phyloP scores from a whole-genome alignment of 1,140 invertebrate species.

The Diorhabda sublineata region DNA sequence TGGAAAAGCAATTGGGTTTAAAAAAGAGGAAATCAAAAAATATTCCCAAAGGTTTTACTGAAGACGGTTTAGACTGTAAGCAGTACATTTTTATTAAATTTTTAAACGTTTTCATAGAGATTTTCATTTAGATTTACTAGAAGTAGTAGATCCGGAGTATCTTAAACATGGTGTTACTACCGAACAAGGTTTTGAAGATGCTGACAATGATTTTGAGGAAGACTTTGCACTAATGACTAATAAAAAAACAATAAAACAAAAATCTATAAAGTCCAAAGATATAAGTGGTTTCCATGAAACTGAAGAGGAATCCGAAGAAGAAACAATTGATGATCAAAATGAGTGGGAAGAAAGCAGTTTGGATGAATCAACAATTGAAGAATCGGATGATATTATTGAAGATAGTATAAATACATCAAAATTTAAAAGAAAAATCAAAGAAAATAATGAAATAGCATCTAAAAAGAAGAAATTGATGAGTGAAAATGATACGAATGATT shows the following conservation, averaged over 20 bases:
- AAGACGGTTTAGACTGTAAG: constrained; percentile 86
- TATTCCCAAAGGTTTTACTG: constrained; percentile 71
- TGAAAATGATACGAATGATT: constrained; percentile 36
- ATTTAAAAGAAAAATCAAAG: constrained; percentile 1
- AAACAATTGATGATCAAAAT: constrained; percentile 5
- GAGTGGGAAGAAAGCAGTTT: neutral
- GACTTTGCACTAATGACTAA: constrained; percentile 52
- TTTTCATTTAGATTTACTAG: constrained; percentile 62
- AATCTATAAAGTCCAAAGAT: neutral
- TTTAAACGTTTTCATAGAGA: neutral
- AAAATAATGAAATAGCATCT: constrained; percentile 1
- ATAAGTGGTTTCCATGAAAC: constrained; percentile 17
- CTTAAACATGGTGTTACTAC: constrained; percentile 58
- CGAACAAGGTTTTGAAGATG: constrained; percentile 60
- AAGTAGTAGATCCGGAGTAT: constrained; percentile 73
- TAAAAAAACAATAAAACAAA: neutral
- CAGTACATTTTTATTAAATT: neutral
- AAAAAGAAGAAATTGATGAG: constrained; percentile 18
- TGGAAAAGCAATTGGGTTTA: constrained; percentile 81
- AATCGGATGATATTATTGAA: neutral
- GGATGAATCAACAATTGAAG: neutral
- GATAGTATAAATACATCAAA: neutral
- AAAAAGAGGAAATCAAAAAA: constrained; percentile 73
- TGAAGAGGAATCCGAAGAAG: constrained; percentile 24
- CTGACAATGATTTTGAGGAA: constrained; percentile 63